Percentiles rank a stretch among this genome's conserved stretches.
Evolutionary conservation across 2,113 vertebrate genomes (phyloP).

Genomic region (Campylomormyrus numenius): DNA sequence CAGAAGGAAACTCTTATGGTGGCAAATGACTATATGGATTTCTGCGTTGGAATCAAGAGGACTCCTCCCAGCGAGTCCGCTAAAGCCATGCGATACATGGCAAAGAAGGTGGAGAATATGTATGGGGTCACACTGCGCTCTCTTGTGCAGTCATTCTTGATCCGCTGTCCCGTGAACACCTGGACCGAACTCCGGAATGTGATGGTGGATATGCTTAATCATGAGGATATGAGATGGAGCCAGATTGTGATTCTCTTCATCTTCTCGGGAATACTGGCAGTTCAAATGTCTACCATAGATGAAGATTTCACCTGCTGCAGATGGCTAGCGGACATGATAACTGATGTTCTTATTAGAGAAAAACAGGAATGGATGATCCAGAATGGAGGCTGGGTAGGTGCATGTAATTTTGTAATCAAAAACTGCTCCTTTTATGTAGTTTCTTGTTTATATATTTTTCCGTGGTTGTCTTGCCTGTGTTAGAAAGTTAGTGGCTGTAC

Average conservation of each 20-base stretch:
- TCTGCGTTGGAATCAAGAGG: conserved; percentile 47
- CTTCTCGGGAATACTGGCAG: conserved; percentile 66
- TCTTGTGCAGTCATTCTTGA: conserved; percentile 49
- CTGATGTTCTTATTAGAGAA: conserved; percentile 60
- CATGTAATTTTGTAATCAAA: not conserved
- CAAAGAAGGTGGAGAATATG: conserved; percentile 48
- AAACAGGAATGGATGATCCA: conserved; percentile 70
- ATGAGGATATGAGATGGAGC: conserved; percentile 62
- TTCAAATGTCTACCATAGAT: conserved; percentile 36
- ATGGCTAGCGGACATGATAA: conserved; percentile 61
- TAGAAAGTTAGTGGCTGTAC: not conserved
- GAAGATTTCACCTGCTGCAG: conserved; percentile 36
- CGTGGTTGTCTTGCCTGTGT: not conserved
- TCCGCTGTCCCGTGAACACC: conserved; percentile 39
- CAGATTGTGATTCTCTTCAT: conserved; percentile 68
- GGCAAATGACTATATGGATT: conserved; percentile 62
- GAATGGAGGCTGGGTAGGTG: conserved; percentile 76
- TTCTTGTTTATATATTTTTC: not conserved
- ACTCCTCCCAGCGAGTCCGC: conserved; percentile 62
- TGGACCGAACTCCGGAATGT: conserved; percentile 51
- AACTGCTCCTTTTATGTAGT: not conserved
- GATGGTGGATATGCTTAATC: conserved; percentile 36
- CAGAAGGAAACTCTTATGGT: conserved; percentile 59
- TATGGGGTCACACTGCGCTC: conserved; percentile 50
- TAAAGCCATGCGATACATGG: conserved; percentile 56